A percentile compares a stretch with the other conserved stretches of the same genome.
phyloP scores from a whole-genome alignment of 2,113 vertebrate genomes.

The Alces alces region DNA sequence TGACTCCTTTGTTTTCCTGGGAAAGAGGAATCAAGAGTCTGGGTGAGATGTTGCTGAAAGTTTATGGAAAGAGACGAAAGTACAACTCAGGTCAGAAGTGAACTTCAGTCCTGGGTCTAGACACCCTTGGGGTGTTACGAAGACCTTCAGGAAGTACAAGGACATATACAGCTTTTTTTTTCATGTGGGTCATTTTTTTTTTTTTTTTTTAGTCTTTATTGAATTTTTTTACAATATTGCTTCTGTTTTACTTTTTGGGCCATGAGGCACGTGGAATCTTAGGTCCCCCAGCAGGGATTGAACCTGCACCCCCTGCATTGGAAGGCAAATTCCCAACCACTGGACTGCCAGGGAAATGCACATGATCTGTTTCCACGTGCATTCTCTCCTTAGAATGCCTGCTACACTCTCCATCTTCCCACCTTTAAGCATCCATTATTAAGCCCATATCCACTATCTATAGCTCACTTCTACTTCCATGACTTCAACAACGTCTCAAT shows the following conservation, averaged over 20 bases:
- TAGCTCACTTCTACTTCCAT: background rate
- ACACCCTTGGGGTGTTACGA: background rate
- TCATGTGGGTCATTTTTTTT: background rate
- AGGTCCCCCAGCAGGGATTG: background rate
- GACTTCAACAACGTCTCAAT: background rate
- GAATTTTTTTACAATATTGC: background rate
- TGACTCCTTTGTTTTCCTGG: background rate
- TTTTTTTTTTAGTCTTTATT: background rate
- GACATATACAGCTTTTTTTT: background rate
- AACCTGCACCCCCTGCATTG: background rate
- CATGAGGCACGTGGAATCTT: background rate
- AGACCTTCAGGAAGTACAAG: background rate
- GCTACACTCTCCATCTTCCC: background rate
- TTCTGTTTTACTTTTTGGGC: background rate
- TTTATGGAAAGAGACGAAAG: background rate
- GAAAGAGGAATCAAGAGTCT: background rate
- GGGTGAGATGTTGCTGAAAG: background rate
- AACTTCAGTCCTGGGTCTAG: background rate
- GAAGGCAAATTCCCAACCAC: background rate
- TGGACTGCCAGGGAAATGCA: background rate
- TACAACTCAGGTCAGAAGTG: background rate
- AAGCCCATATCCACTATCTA: background rate
- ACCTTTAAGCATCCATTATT: background rate
- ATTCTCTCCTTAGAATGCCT: background rate
- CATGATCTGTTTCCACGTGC: background rate